phyloP scores from a whole-genome alignment of 2,888 invertebrate genomes.

The Tenodera sinensis region DNA sequence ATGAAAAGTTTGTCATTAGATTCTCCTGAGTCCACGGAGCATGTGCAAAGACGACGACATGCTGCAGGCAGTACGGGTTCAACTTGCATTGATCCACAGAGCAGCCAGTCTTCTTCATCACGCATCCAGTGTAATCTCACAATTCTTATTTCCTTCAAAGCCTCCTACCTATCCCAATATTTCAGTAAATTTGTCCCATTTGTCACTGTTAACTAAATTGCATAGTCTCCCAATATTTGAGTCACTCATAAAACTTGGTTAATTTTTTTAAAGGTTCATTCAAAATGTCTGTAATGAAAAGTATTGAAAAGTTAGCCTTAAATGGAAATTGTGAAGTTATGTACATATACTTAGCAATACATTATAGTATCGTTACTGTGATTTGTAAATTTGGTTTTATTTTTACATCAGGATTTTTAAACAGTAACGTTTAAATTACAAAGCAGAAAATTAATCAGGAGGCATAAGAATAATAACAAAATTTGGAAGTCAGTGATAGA shows the following conservation, averaged over 20 bases:
- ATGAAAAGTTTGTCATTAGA: constrained; percentile 98
- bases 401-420: too few species aligned
- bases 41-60: constrained; percentile 68
- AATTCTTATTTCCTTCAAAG: constrained; percentile 32
- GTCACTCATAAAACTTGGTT: not conserved
- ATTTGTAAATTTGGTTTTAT: too few species aligned
- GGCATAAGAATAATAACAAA: not conserved
- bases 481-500: not conserved
- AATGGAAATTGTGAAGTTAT: too few species aligned
- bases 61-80: constrained; percentile 41
- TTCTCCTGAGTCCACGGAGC: constrained; percentile 89
- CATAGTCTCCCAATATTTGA: constrained; percentile 7
- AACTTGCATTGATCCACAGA: constrained; percentile 44
- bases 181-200: constrained; percentile 26
- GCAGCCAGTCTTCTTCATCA: constrained; percentile 55
- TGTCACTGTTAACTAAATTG: constrained; percentile 30
- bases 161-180: constrained; percentile 4
- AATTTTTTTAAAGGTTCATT: not conserved
- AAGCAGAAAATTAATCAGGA: not conserved
- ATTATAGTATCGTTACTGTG: too few species aligned
- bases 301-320: too few species aligned
- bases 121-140: constrained; percentile 55
- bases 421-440: too few species aligned
- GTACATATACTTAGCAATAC: too few species aligned
- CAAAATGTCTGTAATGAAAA: not conserved